These are phyloP conservation scores for Polylopha cassiicola DNA, from an alignment of 2,888 invertebrate genomes.

Conservation along the genomic window DNA sequence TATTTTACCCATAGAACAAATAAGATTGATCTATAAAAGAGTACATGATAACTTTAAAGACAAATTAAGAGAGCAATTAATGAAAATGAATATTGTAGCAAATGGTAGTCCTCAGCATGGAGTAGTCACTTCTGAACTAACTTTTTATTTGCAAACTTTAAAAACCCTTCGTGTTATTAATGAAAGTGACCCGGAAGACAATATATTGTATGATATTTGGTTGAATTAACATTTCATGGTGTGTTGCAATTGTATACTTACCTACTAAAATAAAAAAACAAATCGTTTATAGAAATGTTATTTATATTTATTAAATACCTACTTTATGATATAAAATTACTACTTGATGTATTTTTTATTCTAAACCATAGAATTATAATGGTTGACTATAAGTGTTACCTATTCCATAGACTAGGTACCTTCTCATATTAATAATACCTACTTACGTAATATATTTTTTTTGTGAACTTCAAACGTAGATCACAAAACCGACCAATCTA, in stretches of 20 bases:
- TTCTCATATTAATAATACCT: no score
- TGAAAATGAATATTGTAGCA: conserved; percentile 91
- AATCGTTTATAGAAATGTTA: no score
- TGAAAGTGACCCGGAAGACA: conserved; percentile 83
- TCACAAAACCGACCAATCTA: no score
- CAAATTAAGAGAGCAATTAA: conserved; percentile 88
- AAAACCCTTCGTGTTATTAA: conserved; percentile 87
- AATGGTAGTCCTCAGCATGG: conserved; percentile 99
- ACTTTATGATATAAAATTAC: no score
- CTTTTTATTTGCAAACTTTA: conserved; percentile 92
- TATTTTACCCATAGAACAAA: conserved; percentile 87
- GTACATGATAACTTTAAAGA: conserved; percentile 92
- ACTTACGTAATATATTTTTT: no score
- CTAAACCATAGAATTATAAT: no score
- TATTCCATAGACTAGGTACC: no score
- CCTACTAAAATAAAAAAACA: no score
- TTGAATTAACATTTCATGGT: conserved; percentile 63
- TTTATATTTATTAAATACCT: no score
- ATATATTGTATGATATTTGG: conserved; percentile 91
- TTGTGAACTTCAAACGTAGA: no score
- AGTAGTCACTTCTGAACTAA: conserved; percentile 93
- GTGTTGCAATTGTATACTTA: conserved; percentile 2
- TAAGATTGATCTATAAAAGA: conserved; percentile 84
- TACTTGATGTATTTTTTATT: no score
- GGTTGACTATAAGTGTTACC: no score